Conservation (phyloP, 2,797 vertebrate species). For the Nyctalus aviator region DNA sequence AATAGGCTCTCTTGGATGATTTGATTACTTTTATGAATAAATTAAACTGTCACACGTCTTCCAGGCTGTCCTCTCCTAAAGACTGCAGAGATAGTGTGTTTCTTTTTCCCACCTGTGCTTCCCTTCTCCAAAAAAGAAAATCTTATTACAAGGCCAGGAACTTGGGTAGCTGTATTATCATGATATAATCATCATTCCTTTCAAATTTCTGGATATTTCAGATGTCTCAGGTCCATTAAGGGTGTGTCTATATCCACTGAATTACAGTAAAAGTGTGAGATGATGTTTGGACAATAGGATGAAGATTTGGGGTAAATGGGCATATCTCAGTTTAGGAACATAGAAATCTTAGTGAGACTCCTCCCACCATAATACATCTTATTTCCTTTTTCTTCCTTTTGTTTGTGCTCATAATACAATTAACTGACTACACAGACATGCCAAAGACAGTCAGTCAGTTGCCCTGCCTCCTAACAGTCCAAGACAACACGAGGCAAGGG, state of each 20-base stretch:
- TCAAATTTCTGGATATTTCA: not conserved
- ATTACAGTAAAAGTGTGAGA: constrained; percentile 16
- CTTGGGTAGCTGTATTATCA: not conserved
- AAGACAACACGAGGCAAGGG: constrained; percentile 6
- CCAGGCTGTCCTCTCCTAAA: not conserved
- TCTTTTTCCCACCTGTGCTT: not conserved
- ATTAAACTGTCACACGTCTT: not conserved
- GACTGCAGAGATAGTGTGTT: not conserved
- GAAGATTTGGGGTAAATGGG: not conserved
- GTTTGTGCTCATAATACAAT: not conserved
- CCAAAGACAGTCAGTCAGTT: not conserved
- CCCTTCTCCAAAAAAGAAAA: not conserved
- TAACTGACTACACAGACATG: not conserved
- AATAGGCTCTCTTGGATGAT: not conserved
- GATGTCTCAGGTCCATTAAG: not conserved
- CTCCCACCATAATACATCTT: constrained; percentile 21
- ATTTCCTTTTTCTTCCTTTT: constrained; percentile 42
- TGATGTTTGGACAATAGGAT: not conserved
- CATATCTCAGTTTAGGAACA: constrained; percentile 6
- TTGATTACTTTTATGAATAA: not conserved
- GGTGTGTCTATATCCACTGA: not conserved
- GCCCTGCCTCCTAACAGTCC: not conserved
- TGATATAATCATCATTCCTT: not conserved
- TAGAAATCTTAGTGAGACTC: constrained; percentile 46
- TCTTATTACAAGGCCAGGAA: not conserved